Conservation (phyloP, 2,113 vertebrate species). For the Tachuris rubrigastra region DNA sequence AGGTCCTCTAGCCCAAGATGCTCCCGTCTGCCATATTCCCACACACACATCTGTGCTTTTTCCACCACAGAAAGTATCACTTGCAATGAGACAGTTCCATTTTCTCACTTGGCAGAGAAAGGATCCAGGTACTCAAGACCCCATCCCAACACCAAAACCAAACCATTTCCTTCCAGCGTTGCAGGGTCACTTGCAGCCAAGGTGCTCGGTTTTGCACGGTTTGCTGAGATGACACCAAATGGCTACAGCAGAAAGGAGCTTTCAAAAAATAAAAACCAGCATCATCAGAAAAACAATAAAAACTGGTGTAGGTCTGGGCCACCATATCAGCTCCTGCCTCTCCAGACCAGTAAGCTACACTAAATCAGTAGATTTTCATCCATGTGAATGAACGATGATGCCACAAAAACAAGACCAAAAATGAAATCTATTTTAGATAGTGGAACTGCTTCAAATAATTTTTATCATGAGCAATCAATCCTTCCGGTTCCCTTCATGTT, state of each 20-base stretch:
- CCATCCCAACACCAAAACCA: neutral
- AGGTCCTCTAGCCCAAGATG: neutral
- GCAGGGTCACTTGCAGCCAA: neutral
- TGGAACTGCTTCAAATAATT: neutral
- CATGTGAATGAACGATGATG: fast-evolving
- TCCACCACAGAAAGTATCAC: neutral
- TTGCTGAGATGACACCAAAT: neutral
- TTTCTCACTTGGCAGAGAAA: neutral
- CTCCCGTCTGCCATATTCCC: neutral
- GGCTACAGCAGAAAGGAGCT: neutral
- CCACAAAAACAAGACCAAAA: neutral
- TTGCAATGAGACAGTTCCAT: neutral
- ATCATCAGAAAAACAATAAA: neutral
- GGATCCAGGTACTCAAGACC: neutral
- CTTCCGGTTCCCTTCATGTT: neutral
- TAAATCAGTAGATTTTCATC: neutral
- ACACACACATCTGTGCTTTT: fast-evolving
- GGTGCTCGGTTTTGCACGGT: fast-evolving
- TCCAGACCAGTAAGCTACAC: neutral
- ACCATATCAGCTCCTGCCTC: neutral
- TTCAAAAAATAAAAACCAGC: neutral
- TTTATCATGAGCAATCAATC: neutral
- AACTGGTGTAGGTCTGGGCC: neutral
- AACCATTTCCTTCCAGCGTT: neutral
- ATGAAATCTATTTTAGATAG: neutral